Evolutionary conservation across 2,113 vertebrate species (phyloP).

Genomic region (Beaufortia kweichowensis): DNA sequence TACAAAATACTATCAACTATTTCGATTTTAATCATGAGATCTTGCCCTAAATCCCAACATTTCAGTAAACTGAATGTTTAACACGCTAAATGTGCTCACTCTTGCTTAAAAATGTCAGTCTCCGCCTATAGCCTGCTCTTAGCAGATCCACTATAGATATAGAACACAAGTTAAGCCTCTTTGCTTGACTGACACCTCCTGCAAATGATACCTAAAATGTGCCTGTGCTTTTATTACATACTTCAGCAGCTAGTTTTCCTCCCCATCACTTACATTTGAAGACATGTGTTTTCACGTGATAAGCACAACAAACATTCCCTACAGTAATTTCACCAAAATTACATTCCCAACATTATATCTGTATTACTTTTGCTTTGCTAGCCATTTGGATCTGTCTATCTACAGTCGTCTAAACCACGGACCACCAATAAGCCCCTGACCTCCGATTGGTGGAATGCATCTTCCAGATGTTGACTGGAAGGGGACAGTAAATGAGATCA

Average conservation of each 20-base stretch:
- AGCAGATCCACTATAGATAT: conserved; percentile 36
- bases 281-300: conserved; percentile 55
- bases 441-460: conserved; percentile 55
- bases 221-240: conserved; percentile 33
- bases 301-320: conserved; percentile 57
- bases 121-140: conserved; percentile 1
- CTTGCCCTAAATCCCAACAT: conserved; percentile 13
- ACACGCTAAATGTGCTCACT: conserved; percentile 21
- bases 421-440: conserved; percentile 57
- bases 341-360: conserved; percentile 51
- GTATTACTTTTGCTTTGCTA: conserved; percentile 42
- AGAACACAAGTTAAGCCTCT: conserved; percentile 48
- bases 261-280: conserved; percentile 41
- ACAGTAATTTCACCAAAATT: conserved; percentile 53
- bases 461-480: conserved; percentile 30
- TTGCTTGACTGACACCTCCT: conserved; percentile 9
- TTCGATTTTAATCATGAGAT: conserved; percentile 11
- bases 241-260: conserved; percentile 48
- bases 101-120: conserved; percentile 39
- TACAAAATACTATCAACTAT: background rate
- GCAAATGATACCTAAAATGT: conserved; percentile 22
- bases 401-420: background rate
- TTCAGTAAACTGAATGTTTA: conserved; percentile 31
- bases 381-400: background rate
- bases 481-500: conserved; percentile 42